Evolutionary conservation across 2,888 invertebrate genomes (phyloP), one percentile per base, ranked within the genome.

Genomic region (Drosophila birchii): DNA sequence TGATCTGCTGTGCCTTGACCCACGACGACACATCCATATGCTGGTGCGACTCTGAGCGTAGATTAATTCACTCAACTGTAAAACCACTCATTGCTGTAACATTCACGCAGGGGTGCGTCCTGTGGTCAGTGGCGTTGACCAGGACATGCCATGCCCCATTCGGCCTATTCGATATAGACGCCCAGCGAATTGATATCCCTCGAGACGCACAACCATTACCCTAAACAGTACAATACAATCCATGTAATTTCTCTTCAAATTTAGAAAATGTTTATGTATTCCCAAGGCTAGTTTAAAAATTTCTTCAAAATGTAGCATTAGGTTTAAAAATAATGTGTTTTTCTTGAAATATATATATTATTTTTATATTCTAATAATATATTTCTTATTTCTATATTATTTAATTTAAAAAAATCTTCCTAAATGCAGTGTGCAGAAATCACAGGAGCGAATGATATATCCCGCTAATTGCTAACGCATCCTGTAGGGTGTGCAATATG

Each of bases 1-100:
- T 16, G 16, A 11, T 14, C 16, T n/a, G 20, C 29, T 38, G 34
- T 57, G 34, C 39, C 47, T 34, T 23, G 47, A 34, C 23, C 51
- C 64, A 20, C 23, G 26, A 38, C 61, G 43, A 38, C 60, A 20
- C 67, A 59, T 57, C 32, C 38, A 53, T 45, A 44, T 45, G 61
- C 38, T 43, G 62, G 54, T 64, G 43, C 36, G 47, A 58, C 55
- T 43, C 58, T 57, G 57, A 51, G 76, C 56, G 47, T 56, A 66
- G 77, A 79, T 80, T 80, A 79, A 81, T 81, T 80, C 80, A 80
- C 80, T 80, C 82, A 80, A 77, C 81, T 81, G 82, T 53, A 69
- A 80, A 80, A 81, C 82, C 80, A 79, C 80, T 80, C 81, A 80
- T 81, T 80, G 80, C 82, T 81, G 79, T 79, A 71, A 81, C 77